Conservation (phyloP, 2,113 vertebrate species). For the Pomatorhinus ruficollis region DNA sequence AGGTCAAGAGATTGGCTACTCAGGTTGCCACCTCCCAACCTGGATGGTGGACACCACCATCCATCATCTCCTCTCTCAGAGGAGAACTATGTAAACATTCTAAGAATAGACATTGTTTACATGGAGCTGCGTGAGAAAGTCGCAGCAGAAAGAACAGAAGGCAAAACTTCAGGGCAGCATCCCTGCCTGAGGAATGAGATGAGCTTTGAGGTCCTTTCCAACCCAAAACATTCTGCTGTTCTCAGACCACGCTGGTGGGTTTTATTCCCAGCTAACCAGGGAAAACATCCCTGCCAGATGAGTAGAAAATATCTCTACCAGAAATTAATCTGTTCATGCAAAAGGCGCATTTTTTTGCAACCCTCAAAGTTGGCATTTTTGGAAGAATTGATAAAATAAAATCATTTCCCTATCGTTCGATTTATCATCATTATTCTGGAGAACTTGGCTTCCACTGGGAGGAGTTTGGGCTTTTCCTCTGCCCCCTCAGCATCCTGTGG, state of each 20-base stretch:
- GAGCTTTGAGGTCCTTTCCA: background rate
- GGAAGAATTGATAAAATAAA: background rate
- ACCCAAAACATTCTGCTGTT: background rate
- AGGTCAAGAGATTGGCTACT: no score
- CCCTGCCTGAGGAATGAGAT: background rate
- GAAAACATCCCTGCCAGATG: background rate
- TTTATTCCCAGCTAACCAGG: background rate
- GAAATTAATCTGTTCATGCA: background rate
- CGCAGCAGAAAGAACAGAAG: no score
- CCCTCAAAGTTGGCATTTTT: fast-evolving
- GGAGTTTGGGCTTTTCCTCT: background rate
- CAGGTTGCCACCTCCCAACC: no score
- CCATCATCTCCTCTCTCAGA: no score
- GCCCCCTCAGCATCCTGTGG: background rate
- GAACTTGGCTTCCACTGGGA: background rate
- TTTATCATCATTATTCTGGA: background rate
- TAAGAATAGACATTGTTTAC: no score
- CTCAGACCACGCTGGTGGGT: background rate
- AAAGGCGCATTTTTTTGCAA: background rate
- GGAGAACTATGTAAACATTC: no score
- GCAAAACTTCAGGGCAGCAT: no score
- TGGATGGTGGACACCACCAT: no score
- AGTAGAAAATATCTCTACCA: background rate
- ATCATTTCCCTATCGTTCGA: fast-evolving
- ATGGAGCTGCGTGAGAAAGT: no score